Evolutionary conservation across 2,888 invertebrate species (phyloP).

Genomic region (Eupeodes latifasciatus): DNA sequence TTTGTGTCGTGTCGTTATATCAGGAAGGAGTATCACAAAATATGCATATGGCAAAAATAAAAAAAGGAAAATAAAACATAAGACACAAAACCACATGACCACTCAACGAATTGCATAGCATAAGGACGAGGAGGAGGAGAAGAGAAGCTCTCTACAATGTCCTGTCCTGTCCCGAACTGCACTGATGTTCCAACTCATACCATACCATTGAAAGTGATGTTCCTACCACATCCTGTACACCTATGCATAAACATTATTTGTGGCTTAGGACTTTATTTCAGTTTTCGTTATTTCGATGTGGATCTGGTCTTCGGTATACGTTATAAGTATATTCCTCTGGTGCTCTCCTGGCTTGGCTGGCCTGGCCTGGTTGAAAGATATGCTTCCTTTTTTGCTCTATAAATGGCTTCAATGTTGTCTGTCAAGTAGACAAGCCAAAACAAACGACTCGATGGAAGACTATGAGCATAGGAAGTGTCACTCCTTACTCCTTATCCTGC

Average conservation of each 20-base stretch:
- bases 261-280: constrained; percentile 73
- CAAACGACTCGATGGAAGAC: constrained; percentile 40
- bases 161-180: constrained; percentile 33
- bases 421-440: constrained; percentile 72
- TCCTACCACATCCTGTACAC: constrained; percentile 64
- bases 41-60: constrained; percentile 1
- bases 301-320: constrained; percentile 5
- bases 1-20: background rate
- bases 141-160: constrained; percentile 2
- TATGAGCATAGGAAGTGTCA: constrained; percentile 5
- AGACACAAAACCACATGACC: constrained; percentile 67
- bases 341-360: background rate
- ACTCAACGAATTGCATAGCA: constrained; percentile 72
- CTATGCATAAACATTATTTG: constrained; percentile 76
- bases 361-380: constrained; percentile 42
- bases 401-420: constrained; percentile 70
- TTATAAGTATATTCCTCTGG: background rate
- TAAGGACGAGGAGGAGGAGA: constrained; percentile 1
- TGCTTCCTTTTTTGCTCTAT: constrained; percentile 39
- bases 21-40: constrained; percentile 21
- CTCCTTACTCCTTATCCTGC: background rate
- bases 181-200: background rate
- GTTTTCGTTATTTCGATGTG: constrained; percentile 39
- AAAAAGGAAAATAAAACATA: constrained; percentile 10
- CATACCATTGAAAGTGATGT: constrained; percentile 11